Evolutionary conservation across 2,113 vertebrate genomes (phyloP).

Genomic region (Argyrosomus japonicus): DNA sequence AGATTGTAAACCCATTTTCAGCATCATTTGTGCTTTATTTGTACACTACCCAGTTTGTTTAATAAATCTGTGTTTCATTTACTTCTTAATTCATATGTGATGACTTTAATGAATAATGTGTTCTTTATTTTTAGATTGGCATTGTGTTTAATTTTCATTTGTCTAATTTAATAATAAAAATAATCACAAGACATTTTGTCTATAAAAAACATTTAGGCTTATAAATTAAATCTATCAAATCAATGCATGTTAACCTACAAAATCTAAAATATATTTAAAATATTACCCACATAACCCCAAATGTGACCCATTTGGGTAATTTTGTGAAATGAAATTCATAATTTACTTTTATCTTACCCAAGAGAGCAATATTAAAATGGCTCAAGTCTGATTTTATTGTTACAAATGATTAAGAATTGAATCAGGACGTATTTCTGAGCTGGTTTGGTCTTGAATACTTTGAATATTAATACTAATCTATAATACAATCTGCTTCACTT

Average conservation of each 20-base stretch:
- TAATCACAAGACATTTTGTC: background rate
- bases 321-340: background rate
- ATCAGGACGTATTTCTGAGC: background rate
- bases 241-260: background rate
- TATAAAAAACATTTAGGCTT: too few species aligned
- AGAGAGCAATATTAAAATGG: background rate
- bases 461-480: background rate
- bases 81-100: background rate
- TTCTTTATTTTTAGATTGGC: background rate
- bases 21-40: background rate
- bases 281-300: background rate
- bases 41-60: background rate
- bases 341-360: background rate
- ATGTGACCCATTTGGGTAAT: background rate
- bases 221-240: background rate
- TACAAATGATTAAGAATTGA: background rate
- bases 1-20: background rate
- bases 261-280: background rate
- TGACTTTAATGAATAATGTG: background rate
- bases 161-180: background rate
- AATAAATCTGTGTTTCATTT: background rate
- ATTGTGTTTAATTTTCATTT: background rate
- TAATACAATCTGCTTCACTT: background rate
- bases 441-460: background rate
- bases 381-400: background rate